These are phyloP conservation scores for Lasioglossum vierecki DNA, from an alignment of 2,888 invertebrate species.

Conservation along the genomic window DNA sequence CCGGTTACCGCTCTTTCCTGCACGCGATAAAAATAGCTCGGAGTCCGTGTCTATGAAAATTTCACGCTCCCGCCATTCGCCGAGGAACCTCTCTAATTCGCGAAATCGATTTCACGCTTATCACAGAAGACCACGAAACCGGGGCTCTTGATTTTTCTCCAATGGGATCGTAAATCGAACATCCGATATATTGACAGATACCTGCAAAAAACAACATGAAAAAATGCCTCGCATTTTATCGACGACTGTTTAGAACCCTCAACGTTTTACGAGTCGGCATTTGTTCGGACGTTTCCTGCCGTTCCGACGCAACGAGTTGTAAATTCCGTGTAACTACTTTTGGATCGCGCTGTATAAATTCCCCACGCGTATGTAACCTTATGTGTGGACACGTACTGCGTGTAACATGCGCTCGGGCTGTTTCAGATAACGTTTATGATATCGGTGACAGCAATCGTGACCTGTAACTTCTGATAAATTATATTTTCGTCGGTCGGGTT, in stretches of 20 bases:
- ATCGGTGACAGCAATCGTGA: neutral
- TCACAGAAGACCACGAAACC: neutral
- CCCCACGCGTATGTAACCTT: neutral
- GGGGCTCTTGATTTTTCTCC: neutral
- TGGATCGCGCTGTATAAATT: constrained; percentile 1
- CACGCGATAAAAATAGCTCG: constrained; percentile 44
- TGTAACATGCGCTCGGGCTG: neutral
- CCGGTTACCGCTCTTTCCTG: constrained; percentile 24
- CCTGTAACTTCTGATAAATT: neutral
- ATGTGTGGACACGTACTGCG: constrained; percentile 7
- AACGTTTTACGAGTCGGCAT: neutral
- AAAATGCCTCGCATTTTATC: neutral
- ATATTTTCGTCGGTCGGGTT: neutral
- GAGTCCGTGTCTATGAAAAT: constrained; percentile 50
- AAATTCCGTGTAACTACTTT: constrained; percentile 10
- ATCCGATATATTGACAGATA: neutral
- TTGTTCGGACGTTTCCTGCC: neutral
- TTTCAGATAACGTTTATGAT: constrained; percentile 9
- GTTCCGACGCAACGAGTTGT: neutral
- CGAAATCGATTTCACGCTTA: constrained; percentile 41
- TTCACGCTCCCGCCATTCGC: constrained; percentile 31
- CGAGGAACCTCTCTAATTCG: constrained; percentile 40
- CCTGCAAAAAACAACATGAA: neutral
- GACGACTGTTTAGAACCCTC: no score
- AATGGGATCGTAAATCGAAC: neutral